Conservation (phyloP, 2,113 vertebrate species). For the Rattus rattus region DNA sequence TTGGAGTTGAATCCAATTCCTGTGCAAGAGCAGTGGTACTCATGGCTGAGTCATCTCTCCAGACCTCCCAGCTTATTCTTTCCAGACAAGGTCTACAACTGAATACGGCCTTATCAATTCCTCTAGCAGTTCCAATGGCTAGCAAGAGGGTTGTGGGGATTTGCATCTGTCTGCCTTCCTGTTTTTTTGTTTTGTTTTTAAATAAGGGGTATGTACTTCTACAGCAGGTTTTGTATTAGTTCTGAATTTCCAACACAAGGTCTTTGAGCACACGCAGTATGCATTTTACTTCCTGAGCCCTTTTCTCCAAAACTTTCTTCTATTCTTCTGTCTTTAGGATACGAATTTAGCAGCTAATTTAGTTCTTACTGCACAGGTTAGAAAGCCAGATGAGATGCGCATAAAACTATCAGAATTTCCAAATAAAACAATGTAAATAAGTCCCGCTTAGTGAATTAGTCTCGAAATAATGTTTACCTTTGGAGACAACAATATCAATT, state of each 20-base stretch:
- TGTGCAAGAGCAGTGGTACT: background rate
- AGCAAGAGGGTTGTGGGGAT: background rate
- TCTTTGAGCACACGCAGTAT: background rate
- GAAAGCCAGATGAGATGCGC: background rate
- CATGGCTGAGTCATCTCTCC: background rate
- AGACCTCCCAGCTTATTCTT: background rate
- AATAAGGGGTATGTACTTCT: background rate
- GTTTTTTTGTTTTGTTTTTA: too few relatives aligned
- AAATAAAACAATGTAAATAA: conserved; percentile 4
- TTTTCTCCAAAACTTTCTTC: background rate
- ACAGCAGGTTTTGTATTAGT: background rate
- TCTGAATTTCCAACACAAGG: background rate
- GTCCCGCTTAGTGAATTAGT: background rate
- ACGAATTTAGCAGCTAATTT: background rate
- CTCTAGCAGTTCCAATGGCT: background rate
- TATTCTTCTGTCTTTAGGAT: background rate
- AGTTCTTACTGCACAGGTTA: background rate
- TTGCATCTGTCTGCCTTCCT: background rate
- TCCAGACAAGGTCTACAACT: background rate
- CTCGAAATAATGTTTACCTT: background rate
- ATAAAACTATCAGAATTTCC: background rate
- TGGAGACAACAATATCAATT: background rate
- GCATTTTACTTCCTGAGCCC: background rate
- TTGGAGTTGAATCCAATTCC: background rate
- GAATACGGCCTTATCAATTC: background rate